A percentile compares a stretch with the other conserved stretches of the same genome.
phyloP scores from a whole-genome alignment of 2,888 invertebrate genomes.

The Stenolophus ochropezus region DNA sequence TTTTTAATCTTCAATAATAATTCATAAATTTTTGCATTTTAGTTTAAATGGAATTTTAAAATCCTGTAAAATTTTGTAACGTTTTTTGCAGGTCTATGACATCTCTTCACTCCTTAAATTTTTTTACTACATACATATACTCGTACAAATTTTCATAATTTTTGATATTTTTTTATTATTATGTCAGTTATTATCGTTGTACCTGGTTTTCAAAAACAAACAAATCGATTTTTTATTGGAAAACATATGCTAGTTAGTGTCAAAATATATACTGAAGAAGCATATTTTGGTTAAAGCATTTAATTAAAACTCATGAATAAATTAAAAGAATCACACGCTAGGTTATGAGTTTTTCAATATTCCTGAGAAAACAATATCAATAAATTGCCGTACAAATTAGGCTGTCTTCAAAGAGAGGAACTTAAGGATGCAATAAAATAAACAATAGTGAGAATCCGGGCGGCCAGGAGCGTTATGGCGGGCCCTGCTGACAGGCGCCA shows the following conservation, averaged over 20 bases:
- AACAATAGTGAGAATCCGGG: conserved; percentile 9
- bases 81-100: too few relatives aligned
- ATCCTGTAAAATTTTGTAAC: too few relatives aligned
- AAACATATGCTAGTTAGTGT: neutral
- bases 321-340: conserved; percentile 20
- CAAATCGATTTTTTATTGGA: neutral
- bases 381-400: conserved; percentile 39
- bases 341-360: conserved; percentile 19
- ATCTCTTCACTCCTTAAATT: too few relatives aligned
- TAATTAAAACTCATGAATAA: conserved; percentile 38
- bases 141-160: too few relatives aligned
- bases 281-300: conserved; percentile 18
- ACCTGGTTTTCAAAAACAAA: neutral
- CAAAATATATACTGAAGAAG: conserved; percentile 8
- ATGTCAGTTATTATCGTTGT: too few relatives aligned
- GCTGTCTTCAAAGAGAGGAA: conserved; percentile 5
- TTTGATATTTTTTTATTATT: too few relatives aligned
- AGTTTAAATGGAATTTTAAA: too few relatives aligned
- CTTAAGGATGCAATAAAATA: conserved; percentile 24
- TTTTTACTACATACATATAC: too few relatives aligned
- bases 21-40: too few relatives aligned
- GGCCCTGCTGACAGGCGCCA: conserved; percentile 9
- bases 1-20: too few relatives aligned
- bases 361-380: conserved; percentile 31
- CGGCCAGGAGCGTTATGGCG: neutral